Evolutionary conservation across 2,888 invertebrate genomes (phyloP), one percentile per base, ranked within the genome.

Genomic region (Neoaliturus tenellus): DNA sequence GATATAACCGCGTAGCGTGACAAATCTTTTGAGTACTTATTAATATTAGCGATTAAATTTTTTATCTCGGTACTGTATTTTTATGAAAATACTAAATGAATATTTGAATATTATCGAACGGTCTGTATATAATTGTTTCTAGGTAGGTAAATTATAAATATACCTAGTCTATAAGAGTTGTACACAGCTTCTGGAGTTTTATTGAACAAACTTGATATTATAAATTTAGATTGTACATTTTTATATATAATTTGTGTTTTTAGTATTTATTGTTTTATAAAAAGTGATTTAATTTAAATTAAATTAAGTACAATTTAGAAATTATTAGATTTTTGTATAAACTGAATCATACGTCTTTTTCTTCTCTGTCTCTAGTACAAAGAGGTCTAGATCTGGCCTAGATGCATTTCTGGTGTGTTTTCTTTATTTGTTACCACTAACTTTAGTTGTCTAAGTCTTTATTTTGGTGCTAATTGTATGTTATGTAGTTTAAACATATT

Each of bases 181-280:
- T 75, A 75, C 25, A 75, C 73, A 39, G 73, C 33, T 69, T 39
- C 28, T 28, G 39, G 44, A 75, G 44, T 75, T 75, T 75, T 75
- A 75, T 75, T 44, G 69, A 35, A 69, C 69, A 69, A 39, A 69
- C 69, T 69, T 23, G 73, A 75, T 75, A 75, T 75, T 75, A 75
- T 75, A 28, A 25, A 75, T 75, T 39, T 25, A 75, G 35, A 44
- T 44, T 75, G 73, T 75, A 75, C 44, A 75, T 75, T 75, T 75
- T 75, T 75, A 75, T 75, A 75, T 44, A 75, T 71, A 71, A 39
- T 75, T 75, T 75, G 69, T 48, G 81, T 81, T 67, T 44, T 31
- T 81, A 81, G 81, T 81, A 81, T 81, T 81, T 81, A 81, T 81
- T 81, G 33, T 81, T 69, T 80, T 81, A 81, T 81, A 81, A 48